Conservation (phyloP, 2,797 vertebrate species). For the Darevskia nairensis region DNA sequence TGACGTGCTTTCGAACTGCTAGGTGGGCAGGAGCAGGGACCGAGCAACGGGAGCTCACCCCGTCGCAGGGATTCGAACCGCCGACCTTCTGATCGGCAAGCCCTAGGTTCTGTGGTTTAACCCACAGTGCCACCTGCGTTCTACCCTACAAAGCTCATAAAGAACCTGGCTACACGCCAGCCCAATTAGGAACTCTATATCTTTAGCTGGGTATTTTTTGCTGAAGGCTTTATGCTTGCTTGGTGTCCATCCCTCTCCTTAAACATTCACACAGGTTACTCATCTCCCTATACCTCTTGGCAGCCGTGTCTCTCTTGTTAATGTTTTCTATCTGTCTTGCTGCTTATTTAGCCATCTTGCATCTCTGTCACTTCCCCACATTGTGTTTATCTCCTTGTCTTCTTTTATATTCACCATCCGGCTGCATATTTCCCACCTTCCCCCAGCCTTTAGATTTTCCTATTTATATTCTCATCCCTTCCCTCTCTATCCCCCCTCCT, state of each 20-base stretch:
- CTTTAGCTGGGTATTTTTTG: background rate
- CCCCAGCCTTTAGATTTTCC: constrained; percentile 37
- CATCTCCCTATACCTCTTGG: background rate
- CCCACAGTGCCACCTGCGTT: background rate
- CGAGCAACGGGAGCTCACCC: too few relatives aligned
- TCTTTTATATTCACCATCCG: constrained; percentile 41
- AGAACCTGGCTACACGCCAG: background rate
- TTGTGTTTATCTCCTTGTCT: constrained; percentile 11
- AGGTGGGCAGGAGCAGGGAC: too few relatives aligned
- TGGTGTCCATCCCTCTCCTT: background rate
- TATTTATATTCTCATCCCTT: constrained; percentile 54
- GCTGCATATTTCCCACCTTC: constrained; percentile 32
- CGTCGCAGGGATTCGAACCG: too few relatives aligned
- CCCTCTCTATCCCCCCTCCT: background rate
- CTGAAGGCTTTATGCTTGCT: background rate
- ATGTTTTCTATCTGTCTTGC: constrained; percentile 22
- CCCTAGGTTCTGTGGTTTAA: too few relatives aligned
- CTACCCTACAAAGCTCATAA: constrained; percentile 42
- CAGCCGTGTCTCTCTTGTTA: background rate
- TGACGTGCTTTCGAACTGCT: too few relatives aligned
- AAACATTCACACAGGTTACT: rapidly evolving
- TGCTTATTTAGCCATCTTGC: background rate
- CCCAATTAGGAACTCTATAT: constrained; percentile 9
- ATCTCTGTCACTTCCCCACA: constrained; percentile 17
- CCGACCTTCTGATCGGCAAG: too few relatives aligned